Base-by-base conservation (phyloP, 2,113 vertebrate genomes). In the Aviceda subcristata region DNA sequence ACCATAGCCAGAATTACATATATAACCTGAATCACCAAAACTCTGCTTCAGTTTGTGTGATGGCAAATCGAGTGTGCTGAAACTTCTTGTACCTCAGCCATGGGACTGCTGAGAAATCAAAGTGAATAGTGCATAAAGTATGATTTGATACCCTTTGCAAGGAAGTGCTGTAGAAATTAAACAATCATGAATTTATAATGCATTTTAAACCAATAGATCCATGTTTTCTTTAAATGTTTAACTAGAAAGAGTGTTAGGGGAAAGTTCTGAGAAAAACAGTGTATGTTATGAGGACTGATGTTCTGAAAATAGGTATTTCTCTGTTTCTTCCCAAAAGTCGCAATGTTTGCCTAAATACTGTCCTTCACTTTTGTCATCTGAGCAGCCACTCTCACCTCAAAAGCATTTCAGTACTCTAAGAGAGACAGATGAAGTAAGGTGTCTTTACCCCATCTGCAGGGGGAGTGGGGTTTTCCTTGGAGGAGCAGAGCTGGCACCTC, bases 161-260 rank as follows among this genome's bases (percentile, higher is more conserved):
- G 32, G 21, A 92, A 57, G 1, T 55, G 38, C 22, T 39, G 23
- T 32, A 91, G 64, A 85, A 95, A 82, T 86, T 26, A 91, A 93
- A 53, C 39, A 82, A 50, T 41, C 13, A 38, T 80, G 3, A 76
- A 62, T 93, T 82, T 76, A 21, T 69, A 92, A 66, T 55, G 8
- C 1, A 20, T 75, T 94, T 92, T 89, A 45, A 78, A 60, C 41
- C 39, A 89, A 30, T 16, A 57, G 17, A 74, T 73, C 39, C 0
- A 2, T 71, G 41, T 19, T 86, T 94, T 73, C 50, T 91, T 93
- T 55, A 88, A 93, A 90, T 11, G 38, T 66, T 75, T 89, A 68
- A 32, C 45, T 78, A 85, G 36, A 86, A 53, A 0, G 29, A 68
- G 19, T 39, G n/a, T 8, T 22, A 80, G 18, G 14, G 23, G 53